Evolutionary conservation across 2,888 invertebrate genomes (phyloP).

Genomic region (Colletes collaris): DNA sequence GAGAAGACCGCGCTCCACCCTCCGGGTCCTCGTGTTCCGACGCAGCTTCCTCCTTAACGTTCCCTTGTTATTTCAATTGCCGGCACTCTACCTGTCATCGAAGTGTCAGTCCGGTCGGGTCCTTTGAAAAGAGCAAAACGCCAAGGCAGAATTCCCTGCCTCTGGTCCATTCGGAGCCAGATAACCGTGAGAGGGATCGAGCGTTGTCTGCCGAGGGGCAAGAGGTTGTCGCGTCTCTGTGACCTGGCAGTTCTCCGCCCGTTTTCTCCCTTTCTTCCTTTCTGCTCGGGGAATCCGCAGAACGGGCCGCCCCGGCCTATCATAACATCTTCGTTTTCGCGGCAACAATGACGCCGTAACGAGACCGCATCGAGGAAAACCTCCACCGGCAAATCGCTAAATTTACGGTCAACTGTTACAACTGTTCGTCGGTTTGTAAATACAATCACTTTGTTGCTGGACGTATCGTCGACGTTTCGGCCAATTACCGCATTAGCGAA

Average conservation of each 20-base stretch:
- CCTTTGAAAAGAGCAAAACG: slow-evolving; percentile 68
- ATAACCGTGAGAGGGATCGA: slow-evolving; percentile 67
- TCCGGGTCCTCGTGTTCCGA: slow-evolving; percentile 31
- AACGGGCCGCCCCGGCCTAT: slow-evolving; percentile 56
- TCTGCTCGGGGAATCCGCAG: slow-evolving; percentile 49
- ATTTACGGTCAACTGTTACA: neutral
- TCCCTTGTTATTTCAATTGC: slow-evolving; percentile 71
- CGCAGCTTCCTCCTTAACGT: slow-evolving; percentile 58
- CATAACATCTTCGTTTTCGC: slow-evolving; percentile 66
- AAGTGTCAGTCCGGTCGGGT: slow-evolving; percentile 52
- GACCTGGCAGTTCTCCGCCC: neutral
- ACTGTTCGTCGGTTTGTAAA: no score
- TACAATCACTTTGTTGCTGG: no score
- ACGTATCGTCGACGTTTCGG: no score
- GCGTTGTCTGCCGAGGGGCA: slow-evolving; percentile 27
- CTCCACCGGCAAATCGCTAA: neutral
- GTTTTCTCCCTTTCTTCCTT: slow-evolving; percentile 13
- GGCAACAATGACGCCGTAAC: slow-evolving; percentile 65
- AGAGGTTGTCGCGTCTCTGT: slow-evolving; percentile 27
- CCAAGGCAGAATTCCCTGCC: slow-evolving; percentile 52
- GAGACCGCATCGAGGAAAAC: slow-evolving; percentile 52
- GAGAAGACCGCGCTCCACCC: neutral
- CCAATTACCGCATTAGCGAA: neutral
- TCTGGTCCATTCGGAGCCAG: slow-evolving; percentile 63
- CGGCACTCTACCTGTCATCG: slow-evolving; percentile 71